Percentiles rank a stretch among this genome's conserved stretches.
These are phyloP conservation scores for Eupithecia pulchellata DNA, from an alignment of 2,888 invertebrate species.

Conservation along the genomic window DNA sequence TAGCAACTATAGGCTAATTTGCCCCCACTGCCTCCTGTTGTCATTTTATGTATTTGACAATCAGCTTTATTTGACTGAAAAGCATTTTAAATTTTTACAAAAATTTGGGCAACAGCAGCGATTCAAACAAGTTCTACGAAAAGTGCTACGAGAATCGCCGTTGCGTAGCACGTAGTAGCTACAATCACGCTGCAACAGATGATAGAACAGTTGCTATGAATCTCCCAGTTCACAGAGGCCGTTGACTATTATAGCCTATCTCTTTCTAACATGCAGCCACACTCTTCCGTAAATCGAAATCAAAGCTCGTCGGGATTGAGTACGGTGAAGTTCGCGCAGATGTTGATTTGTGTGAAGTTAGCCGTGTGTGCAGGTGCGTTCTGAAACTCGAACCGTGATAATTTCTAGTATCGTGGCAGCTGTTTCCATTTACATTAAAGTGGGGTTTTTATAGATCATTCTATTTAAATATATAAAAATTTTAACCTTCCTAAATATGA, in stretches of 20 bases:
- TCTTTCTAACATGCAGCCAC: constrained; percentile 67
- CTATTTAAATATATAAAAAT: not conserved
- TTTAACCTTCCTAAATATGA: too few species aligned
- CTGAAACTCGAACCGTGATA: constrained; percentile 50
- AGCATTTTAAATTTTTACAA: constrained; percentile 19
- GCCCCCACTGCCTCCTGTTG: not conserved
- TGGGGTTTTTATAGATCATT: not conserved
- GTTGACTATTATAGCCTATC: constrained; percentile 76
- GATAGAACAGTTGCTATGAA: constrained; percentile 51
- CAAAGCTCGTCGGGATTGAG: constrained; percentile 83
- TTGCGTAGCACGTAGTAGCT: constrained; percentile 66
- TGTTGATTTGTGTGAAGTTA: constrained; percentile 64
- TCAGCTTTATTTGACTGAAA: not conserved
- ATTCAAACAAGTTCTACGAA: constrained; percentile 50
- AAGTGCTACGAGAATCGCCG: constrained; percentile 63
- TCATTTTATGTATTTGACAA: not conserved
- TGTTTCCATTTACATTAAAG: not conserved
- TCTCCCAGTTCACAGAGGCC: constrained; percentile 76
- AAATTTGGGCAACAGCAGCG: constrained; percentile 26
- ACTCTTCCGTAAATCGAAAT: constrained; percentile 85
- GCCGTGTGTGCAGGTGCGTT: constrained; percentile 63
- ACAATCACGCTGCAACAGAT: constrained; percentile 28
- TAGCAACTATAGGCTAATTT: not conserved
- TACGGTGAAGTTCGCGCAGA: constrained; percentile 70
- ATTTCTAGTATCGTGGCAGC: constrained; percentile 8